A percentile compares a stretch with the other conserved stretches of the same genome.
These are phyloP conservation scores for Battus philenor DNA, from an alignment of 1,140 invertebrate genomes.

Conservation along the genomic window DNA sequence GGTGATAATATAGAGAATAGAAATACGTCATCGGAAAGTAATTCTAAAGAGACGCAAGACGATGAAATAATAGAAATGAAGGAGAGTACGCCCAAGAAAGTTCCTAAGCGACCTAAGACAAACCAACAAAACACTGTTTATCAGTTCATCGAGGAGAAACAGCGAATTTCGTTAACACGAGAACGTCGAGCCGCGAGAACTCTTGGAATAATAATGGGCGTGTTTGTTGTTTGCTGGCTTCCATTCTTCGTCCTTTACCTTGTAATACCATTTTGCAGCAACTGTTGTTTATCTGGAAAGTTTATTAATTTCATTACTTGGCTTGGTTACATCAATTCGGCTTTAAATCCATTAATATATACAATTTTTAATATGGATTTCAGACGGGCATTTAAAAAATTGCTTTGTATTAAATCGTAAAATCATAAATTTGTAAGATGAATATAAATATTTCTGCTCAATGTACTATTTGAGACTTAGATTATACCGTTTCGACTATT, in stretches of 20 bases:
- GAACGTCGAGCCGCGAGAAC: constrained; percentile 94
- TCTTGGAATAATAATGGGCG: constrained; percentile 95
- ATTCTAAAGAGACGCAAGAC: constrained; percentile 66
- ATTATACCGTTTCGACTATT: too few species aligned
- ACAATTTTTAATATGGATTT: constrained; percentile 99
- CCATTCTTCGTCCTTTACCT: constrained; percentile 98
- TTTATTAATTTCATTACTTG: constrained; percentile 95
- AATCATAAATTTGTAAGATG: too few species aligned
- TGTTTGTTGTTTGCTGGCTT: constrained; percentile 97
- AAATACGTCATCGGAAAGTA: constrained; percentile 64
- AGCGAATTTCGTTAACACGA: constrained; percentile 93
- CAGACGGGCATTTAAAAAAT: constrained; percentile 92
- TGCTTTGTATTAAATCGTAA: constrained; percentile 81
- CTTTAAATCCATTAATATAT: constrained; percentile 98
- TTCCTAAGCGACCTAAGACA: constrained; percentile 35
- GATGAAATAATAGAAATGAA: constrained; percentile 53
- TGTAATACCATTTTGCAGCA: constrained; percentile 89
- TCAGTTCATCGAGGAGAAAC: constrained; percentile 95
- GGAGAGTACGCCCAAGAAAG: constrained; percentile 44
- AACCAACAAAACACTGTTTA: constrained; percentile 82
- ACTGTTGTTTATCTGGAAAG: constrained; percentile 86
- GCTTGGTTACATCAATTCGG: constrained; percentile 98
- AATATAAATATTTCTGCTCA: too few species aligned
- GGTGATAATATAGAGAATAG: constrained; percentile 66
- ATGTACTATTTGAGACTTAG: too few species aligned